phyloP scores from a whole-genome alignment of 2,888 invertebrate species.

The Meta bourneti region DNA sequence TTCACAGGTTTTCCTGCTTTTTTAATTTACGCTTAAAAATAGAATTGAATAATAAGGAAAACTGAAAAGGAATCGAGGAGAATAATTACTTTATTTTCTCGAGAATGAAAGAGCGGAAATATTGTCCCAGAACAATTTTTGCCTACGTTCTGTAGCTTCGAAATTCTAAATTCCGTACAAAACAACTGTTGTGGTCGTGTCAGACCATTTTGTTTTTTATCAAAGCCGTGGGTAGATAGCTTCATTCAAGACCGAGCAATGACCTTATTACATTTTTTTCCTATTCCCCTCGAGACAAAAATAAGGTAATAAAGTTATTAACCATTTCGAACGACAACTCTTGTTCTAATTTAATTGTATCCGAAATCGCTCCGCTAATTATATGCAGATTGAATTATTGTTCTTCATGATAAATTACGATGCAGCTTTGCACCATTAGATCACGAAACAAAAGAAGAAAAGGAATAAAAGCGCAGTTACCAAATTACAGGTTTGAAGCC shows the following conservation, averaged over 20 bases:
- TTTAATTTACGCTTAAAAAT: too few relatives aligned
- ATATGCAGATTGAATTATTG: constrained; percentile 73
- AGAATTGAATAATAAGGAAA: too few relatives aligned
- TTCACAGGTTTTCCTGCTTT: too few relatives aligned
- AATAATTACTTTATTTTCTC: too few relatives aligned
- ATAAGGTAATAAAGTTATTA: constrained; percentile 30
- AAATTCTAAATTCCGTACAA: not conserved
- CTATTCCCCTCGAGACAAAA: not conserved
- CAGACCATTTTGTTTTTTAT: not conserved
- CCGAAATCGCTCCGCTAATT: constrained; percentile 39
- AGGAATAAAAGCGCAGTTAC: constrained; percentile 1
- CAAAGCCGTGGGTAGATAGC: constrained; percentile 5
- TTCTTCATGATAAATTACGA: constrained; percentile 51
- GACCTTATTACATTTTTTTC: constrained; percentile 10
- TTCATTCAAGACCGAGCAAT: constrained; percentile 16
- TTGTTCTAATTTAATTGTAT: constrained; percentile 52
- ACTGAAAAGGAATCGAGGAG: too few relatives aligned
- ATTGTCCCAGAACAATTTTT: too few relatives aligned
- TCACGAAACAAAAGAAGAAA: constrained; percentile 24
- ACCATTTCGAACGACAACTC: constrained; percentile 4
- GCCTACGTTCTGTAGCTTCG: too few relatives aligned
- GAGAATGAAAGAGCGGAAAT: too few relatives aligned
- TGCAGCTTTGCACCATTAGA: constrained; percentile 19
- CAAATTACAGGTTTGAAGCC: constrained; percentile 50
- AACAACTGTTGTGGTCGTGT: constrained; percentile 6